Evolutionary conservation across 2,888 invertebrate genomes (phyloP), one percentile per base, ranked within the genome.

Genomic region (Cryptocephalus moraei): DNA sequence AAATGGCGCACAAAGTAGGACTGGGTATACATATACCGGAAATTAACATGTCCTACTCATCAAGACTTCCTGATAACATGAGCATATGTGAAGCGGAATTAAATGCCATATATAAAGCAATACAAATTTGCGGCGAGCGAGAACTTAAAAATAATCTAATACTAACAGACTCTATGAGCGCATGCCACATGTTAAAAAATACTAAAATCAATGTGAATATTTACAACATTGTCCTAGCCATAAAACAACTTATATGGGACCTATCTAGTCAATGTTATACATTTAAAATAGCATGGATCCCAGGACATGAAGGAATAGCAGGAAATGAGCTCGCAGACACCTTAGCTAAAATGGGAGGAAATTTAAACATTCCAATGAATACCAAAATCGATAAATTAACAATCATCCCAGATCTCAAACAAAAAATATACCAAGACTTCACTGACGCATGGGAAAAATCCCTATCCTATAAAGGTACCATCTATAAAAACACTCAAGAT

Each of bases 31-130:
- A 22, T 6, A 22, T 22, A 22, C 22, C 22, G 22, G 13, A 33
- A 12, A 34, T 43, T 2, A 10, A 12, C 14, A 32, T 6, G 3
- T 1, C 12, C 9, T 49, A 41, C 31, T 39, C 41, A 6, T 32
- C 41, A n/a, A 44, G 44, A 32, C 36, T 47, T 22, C 14, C 14
- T 1, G 42, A 50, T 34, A 4, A 36, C 9, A 32, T 32, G 31
- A 12, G 11, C 32, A 47, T 46, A 1, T 49, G 49, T 32, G 41
- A 43, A 6, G 49, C 49, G 12, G 47, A 49, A 44, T 36, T 44
- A 12, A 44, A 47, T 9, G 49, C 46, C 3, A 39, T 46, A 8
- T 8, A 49, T 13, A 11, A 49, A 32, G 46, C 48, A 8, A 34
- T 48, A 10, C 13, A 2, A 9, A 32, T 43, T 1, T 14, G 42